phyloP scores from a whole-genome alignment of 2,888 invertebrate genomes.

The Thecocarcelia acutangulata region DNA sequence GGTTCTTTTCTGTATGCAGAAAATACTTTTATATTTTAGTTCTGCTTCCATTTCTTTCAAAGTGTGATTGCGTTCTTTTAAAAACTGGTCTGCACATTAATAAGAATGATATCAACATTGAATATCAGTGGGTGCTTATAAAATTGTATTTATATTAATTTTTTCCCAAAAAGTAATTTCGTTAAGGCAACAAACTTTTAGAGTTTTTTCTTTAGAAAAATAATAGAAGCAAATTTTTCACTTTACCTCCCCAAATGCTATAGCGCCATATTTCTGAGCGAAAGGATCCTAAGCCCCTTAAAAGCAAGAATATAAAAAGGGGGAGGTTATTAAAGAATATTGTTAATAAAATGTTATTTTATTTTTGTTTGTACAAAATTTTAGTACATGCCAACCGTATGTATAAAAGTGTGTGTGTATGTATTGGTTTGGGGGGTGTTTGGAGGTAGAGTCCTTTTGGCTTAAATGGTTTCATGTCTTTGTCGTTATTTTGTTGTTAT shows the following conservation, averaged over 20 bases:
- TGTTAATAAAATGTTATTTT: conserved; percentile 69
- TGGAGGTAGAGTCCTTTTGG: conserved; percentile 47
- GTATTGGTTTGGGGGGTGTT: conserved; percentile 7
- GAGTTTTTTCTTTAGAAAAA: conserved; percentile 60
- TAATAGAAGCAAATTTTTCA: conserved; percentile 50
- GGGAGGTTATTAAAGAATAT: conserved; percentile 65
- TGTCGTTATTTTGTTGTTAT: conserved; percentile 73
- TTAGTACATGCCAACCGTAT: conserved; percentile 32
- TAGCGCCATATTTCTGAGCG: conserved; percentile 62
- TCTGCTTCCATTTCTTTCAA: too few relatives aligned
- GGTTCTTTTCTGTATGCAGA: too few relatives aligned
- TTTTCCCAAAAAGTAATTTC: conserved; percentile 59
- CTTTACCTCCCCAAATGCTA: conserved; percentile 15
- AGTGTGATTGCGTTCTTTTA: conserved; percentile 28
- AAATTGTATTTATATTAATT: conserved; percentile 60
- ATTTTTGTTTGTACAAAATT: conserved; percentile 43
- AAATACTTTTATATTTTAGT: too few relatives aligned
- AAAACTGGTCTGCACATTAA: conserved; percentile 33
- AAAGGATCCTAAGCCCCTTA: conserved; percentile 49
- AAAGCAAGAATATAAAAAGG: conserved; percentile 26
- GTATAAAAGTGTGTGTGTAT: conserved; percentile 7
- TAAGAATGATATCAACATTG: conserved; percentile 63
- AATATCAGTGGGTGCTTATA: conserved; percentile 67
- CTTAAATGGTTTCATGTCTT: conserved; percentile 60
- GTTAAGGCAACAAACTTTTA: conserved; percentile 64